These are phyloP conservation scores for Cryptotis parvus DNA, from an alignment of 2,113 vertebrate species.

Conservation along the genomic window DNA sequence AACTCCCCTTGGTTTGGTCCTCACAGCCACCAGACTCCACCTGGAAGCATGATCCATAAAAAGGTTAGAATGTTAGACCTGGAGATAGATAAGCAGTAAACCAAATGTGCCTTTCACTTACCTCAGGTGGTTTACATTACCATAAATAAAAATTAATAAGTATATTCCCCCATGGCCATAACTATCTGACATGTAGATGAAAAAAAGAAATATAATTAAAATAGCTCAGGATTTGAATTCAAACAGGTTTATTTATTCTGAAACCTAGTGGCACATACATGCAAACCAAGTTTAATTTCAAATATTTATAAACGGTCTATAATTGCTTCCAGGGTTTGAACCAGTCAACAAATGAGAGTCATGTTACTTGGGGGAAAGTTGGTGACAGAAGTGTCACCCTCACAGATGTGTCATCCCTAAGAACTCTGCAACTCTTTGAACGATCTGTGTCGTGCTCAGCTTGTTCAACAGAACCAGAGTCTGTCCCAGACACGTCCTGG, in stretches of 20 bases:
- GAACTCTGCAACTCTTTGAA: constrained; percentile 11
- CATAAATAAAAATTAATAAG: constrained; percentile 46
- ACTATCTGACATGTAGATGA: constrained; percentile 42
- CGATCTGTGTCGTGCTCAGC: constrained; percentile 28
- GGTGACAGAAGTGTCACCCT: constrained; percentile 11
- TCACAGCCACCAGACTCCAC: constrained; percentile 15
- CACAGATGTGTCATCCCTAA: background rate
- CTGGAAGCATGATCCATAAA: background rate
- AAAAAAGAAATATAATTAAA: constrained; percentile 52
- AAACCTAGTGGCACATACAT: constrained; percentile 2
- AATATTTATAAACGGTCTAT: constrained; percentile 40
- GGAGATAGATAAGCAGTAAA: background rate
- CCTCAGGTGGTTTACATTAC: background rate
- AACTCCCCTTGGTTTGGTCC: constrained; percentile 35
- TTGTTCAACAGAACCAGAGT: background rate
- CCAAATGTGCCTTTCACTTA: constrained; percentile 45
- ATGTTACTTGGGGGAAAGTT: background rate
- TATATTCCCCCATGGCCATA: background rate
- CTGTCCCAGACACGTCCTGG: no score
- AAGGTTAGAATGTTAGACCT: constrained; percentile 39
- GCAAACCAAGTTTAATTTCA: constrained; percentile 33
- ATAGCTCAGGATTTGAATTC: constrained; percentile 4
- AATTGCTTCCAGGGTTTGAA: constrained; percentile 35
- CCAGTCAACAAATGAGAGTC: constrained; percentile 17
- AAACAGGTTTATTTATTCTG: constrained; percentile 35